These are phyloP conservation scores for Rissa tridactyla DNA, from an alignment of 2,113 vertebrate genomes.

Conservation along the genomic window DNA sequence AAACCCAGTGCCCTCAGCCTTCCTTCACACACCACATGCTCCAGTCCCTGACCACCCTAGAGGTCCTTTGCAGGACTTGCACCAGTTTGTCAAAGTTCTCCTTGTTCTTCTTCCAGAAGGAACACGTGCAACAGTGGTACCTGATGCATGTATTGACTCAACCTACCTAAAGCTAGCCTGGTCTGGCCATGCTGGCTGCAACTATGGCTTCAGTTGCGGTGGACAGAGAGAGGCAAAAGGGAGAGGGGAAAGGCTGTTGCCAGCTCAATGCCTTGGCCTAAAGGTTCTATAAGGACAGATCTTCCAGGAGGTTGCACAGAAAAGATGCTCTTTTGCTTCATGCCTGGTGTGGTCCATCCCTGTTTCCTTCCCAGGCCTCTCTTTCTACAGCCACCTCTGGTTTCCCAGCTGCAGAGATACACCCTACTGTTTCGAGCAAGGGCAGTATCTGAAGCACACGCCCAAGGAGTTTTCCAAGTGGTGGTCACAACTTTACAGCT, in stretches of 20 bases:
- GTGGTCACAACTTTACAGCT: not conserved
- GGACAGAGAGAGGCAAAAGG: not conserved
- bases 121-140: not conserved
- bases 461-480: not conserved
- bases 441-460: not conserved
- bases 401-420: not conserved
- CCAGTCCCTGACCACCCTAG: not conserved
- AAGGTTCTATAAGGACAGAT: not conserved
- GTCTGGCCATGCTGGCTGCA: not conserved
- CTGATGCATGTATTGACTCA: not conserved
- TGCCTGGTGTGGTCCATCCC: not conserved
- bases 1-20: not conserved
- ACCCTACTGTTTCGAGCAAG: not conserved
- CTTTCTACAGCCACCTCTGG: not conserved
- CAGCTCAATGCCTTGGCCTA: not conserved
- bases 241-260: not conserved
- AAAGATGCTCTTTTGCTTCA: not conserved
- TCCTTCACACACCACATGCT: not conserved
- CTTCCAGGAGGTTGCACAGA: not conserved
- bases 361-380: not conserved
- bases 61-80: not conserved
- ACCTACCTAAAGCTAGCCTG: not conserved
- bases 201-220: not conserved
- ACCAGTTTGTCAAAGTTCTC: not conserved
- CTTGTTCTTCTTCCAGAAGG: not conserved